Conservation (phyloP, 2,113 vertebrate genomes). For the Sinocyclocheilus grahami region DNA sequence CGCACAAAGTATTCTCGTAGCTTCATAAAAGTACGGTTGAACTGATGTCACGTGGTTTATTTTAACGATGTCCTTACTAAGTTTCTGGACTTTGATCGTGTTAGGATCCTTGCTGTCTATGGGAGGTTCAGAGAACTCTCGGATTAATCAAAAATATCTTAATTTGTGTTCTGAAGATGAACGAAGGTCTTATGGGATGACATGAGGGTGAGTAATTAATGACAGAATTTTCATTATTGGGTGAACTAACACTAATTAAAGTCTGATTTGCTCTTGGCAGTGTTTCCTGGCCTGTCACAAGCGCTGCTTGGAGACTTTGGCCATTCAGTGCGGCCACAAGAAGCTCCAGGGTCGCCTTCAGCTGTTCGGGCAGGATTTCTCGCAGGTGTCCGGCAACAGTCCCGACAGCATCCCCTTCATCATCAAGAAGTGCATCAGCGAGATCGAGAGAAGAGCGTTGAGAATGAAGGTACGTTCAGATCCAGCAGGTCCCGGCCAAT, state of each 20-base stretch:
- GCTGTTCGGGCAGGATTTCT: conserved; percentile 90
- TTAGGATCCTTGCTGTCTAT: too few relatives aligned
- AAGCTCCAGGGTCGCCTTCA: conserved; percentile 93
- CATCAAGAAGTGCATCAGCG: conserved; percentile 87
- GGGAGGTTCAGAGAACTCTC: too few relatives aligned
- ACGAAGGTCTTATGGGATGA: too few relatives aligned
- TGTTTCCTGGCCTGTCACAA: conserved; percentile 96
- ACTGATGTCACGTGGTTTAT: too few relatives aligned
- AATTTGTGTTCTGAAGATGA: too few relatives aligned
- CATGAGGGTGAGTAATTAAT: too few relatives aligned
- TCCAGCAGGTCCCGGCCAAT: neutral
- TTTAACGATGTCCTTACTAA: too few relatives aligned
- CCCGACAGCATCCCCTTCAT: conserved; percentile 88
- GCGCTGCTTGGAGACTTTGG: conserved; percentile 90
- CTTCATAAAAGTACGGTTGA: too few relatives aligned
- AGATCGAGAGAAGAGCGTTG: conserved; percentile 89
- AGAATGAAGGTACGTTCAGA: conserved; percentile 87
- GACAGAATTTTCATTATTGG: too few relatives aligned
- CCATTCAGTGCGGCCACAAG: conserved; percentile 96
- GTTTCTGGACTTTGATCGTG: too few relatives aligned
- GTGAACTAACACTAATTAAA: neutral
- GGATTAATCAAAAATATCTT: too few relatives aligned
- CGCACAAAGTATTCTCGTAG: too few relatives aligned
- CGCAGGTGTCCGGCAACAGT: conserved; percentile 71
- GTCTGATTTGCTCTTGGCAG: conserved; percentile 64